Conservation (phyloP, 2,113 vertebrate genomes). For the Nesogale talazaci region DNA sequence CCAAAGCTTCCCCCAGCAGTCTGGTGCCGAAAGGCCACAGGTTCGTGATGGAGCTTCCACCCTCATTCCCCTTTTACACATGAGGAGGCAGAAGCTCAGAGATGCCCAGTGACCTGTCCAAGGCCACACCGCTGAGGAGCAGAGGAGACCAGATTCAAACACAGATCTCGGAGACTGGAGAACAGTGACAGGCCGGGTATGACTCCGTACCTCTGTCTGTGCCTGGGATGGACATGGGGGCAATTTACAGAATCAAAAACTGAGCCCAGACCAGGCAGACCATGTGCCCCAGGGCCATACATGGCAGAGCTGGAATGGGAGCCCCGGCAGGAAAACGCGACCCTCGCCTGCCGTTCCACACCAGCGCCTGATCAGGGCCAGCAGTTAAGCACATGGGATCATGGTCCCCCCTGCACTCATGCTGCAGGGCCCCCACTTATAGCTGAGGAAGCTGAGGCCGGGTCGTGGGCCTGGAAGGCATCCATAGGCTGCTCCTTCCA, state of each 20-base stretch:
- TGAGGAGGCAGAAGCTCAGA: slow-evolving; percentile 12
- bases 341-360: not conserved
- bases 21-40: not conserved
- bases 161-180: not conserved
- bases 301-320: not conserved
- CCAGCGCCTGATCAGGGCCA: not conserved
- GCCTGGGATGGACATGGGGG: no score
- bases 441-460: slow-evolving; percentile 10
- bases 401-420: rapidly evolving
- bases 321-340: not conserved
- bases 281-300: not conserved
- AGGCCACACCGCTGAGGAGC: not conserved
- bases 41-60: not conserved
- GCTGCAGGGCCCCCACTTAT: not conserved
- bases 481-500: not conserved
- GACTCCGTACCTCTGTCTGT: not conserved
- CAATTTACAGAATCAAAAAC: slow-evolving; percentile 2
- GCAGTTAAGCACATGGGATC: no score
- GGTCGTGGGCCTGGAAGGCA: not conserved
- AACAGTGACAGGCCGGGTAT: not conserved
- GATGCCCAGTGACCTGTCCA: not conserved
- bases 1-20: not conserved
- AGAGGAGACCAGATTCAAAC: not conserved
- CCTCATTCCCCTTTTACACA: not conserved
- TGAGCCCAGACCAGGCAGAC: not conserved